Base-by-base conservation (phyloP, 1,140 invertebrate genomes). In the Eumeta japonica region DNA sequence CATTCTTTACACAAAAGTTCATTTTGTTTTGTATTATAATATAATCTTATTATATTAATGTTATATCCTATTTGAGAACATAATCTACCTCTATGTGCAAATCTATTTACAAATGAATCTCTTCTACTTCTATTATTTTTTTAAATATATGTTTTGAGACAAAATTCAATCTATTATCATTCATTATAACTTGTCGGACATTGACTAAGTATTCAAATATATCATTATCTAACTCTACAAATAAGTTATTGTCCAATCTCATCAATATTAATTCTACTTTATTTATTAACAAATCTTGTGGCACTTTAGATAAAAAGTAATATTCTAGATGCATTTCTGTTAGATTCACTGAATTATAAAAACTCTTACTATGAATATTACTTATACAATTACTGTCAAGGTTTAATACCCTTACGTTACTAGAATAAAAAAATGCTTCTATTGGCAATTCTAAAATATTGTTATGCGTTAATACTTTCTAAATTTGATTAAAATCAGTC, bases 381-480 rank as follows among this genome's bases (percentile, higher is more conserved):
- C 58, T 58, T 45, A 73, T 67, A 53, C 61, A 62, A 55, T 74
- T 74, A 43, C 63, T 67, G 56, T 71, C 57, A 52, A 74, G 60
- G 45, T 70, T 51, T 61, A 74, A 61, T 45, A 48, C 43, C 45
- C 45, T 66, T 45, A 74, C 62, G 46, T 68, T 85, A 4, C 79
- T 72, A 13, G 88, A 92, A 46, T 89, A 89, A 11, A 80, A 78
- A 65, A 94, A 94, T 1, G 90, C 87, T 46, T 91, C 86, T 13
- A 83, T 82, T 18, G 87, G 86, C 50, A 95, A 81, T 68, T 92
- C 89, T 14, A 93, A 73, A 42, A 95, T 89, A 61, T 94, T 94
- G 62, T 95, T 95, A 61, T 92, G 86, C 16, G 88, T 86, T 27
- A 94, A 73, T 55, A 90, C 88, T n/a, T n/a, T n/a, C n/a, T n/a